A percentile compares a stretch with the other conserved stretches of the same genome.
Conservation (phyloP, 2,888 invertebrate genomes). For the Tortricodes alternella region DNA sequence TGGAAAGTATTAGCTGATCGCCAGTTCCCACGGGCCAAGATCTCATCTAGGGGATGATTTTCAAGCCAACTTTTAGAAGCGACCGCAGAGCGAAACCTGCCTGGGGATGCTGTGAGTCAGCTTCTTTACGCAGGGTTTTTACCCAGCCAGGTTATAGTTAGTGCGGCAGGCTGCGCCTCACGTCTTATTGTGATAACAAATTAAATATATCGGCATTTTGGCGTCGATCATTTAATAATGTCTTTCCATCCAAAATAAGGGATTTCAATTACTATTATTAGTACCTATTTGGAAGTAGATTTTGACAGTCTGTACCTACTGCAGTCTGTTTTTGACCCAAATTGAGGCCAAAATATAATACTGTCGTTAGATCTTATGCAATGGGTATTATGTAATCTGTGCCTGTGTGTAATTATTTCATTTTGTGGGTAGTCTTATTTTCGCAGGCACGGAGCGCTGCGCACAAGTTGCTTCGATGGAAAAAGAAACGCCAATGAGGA, state of each 20-base stretch:
- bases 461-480: too few relatives aligned
- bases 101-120: conserved; percentile 33
- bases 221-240: conserved; percentile 6
- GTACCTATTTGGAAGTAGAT: too few relatives aligned
- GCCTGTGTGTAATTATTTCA: too few relatives aligned
- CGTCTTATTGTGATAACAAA: not conserved
- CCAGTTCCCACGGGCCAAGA: conserved; percentile 38
- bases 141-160: conserved; percentile 35
- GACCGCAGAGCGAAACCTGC: conserved; percentile 37
- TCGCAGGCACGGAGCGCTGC: too few relatives aligned
- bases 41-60: conserved; percentile 34
- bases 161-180: not conserved
- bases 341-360: conserved; percentile 31
- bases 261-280: conserved; percentile 10
- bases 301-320: conserved; percentile 31
- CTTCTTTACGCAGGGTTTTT: conserved; percentile 31
- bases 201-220: not conserved
- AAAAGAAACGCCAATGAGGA: too few relatives aligned
- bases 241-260: conserved; percentile 26
- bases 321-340: conserved; percentile 36
- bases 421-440: too few relatives aligned
- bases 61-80: conserved; percentile 37
- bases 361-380: conserved; percentile 4
- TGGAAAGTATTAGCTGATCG: conserved; percentile 20
- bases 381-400: too few relatives aligned